A percentile compares a stretch with the other conserved stretches of the same genome.
These are phyloP conservation scores for Hydrolagus affinis DNA, from an alignment of 2,113 vertebrate genomes.

Conservation along the genomic window DNA sequence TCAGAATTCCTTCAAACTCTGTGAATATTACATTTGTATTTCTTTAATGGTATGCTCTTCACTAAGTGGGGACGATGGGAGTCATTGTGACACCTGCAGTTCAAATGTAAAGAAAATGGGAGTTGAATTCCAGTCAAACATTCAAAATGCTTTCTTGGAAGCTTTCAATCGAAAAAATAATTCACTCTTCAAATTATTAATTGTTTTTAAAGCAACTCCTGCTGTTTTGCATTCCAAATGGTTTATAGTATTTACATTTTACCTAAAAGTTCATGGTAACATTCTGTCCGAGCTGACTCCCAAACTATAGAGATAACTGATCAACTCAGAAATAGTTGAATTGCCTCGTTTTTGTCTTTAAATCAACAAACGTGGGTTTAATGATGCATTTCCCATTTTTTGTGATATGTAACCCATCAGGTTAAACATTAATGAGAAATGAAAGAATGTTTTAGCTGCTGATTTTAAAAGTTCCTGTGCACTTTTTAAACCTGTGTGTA, in stretches of 20 bases:
- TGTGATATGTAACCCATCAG: background rate
- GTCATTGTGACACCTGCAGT: too few relatives aligned
- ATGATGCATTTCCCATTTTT: background rate
- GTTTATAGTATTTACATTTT: background rate
- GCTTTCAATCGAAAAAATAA: background rate
- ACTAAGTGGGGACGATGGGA: background rate
- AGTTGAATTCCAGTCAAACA: too few relatives aligned
- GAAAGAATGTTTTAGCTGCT: background rate
- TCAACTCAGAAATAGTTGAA: background rate
- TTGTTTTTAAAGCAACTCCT: background rate
- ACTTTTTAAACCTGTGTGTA: background rate
- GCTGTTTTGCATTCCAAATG: constrained; percentile 3
- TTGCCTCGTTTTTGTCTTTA: background rate
- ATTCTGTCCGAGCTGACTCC: background rate
- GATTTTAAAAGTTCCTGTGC: background rate
- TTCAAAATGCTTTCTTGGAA: background rate
- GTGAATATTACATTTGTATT: background rate
- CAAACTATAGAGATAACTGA: background rate
- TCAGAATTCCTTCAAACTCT: background rate
- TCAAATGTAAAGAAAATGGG: too few relatives aligned
- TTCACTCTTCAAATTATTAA: background rate
- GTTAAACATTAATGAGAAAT: background rate
- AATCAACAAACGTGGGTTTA: background rate
- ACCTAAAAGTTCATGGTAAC: background rate
- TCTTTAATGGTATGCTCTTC: background rate